Evolutionary conservation across 1,140 invertebrate genomes (phyloP).

Genomic region (Ips typographus): DNA sequence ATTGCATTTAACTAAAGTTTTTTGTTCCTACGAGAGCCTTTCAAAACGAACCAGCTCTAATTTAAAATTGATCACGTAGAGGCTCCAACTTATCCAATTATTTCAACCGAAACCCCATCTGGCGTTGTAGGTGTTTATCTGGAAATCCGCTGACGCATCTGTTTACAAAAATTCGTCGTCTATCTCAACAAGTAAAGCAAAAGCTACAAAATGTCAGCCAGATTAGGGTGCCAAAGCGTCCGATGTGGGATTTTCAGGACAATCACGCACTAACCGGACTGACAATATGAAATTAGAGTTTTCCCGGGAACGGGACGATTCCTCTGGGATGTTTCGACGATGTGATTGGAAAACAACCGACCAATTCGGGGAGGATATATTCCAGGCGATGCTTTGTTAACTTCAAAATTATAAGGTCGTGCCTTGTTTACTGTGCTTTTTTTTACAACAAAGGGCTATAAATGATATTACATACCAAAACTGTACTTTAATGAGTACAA

Average conservation of each 20-base stretch:
- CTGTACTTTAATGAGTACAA: no score
- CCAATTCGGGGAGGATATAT: conserved; percentile 7
- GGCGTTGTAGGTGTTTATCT: not conserved
- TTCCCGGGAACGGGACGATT: conserved; percentile 3
- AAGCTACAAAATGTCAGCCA: conserved; percentile 8
- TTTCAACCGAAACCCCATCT: not conserved
- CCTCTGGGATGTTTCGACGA: conserved; percentile 5
- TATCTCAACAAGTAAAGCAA: not conserved
- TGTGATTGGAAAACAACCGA: conserved; percentile 19
- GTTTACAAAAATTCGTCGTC: not conserved
- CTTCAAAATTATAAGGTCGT: conserved; percentile 4
- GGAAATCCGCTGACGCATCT: not conserved
- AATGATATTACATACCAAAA: no score
- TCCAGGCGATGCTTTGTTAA: conserved; percentile 1
- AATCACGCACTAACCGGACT: conserved; percentile 17
- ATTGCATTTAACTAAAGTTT: no score
- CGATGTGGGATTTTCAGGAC: conserved; percentile 15
- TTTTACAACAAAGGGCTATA: no score
- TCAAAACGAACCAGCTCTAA: no score
- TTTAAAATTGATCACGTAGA: no score
- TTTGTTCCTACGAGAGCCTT: no score
- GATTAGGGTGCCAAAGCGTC: conserved; percentile 9
- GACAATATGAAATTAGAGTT: conserved; percentile 16
- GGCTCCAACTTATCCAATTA: no score
- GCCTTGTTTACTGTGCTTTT: not conserved